Percentiles rank a stretch among this genome's conserved stretches.
These are phyloP conservation scores for Drosophila anomelani DNA, from an alignment of 2,888 invertebrate genomes.

Conservation along the genomic window DNA sequence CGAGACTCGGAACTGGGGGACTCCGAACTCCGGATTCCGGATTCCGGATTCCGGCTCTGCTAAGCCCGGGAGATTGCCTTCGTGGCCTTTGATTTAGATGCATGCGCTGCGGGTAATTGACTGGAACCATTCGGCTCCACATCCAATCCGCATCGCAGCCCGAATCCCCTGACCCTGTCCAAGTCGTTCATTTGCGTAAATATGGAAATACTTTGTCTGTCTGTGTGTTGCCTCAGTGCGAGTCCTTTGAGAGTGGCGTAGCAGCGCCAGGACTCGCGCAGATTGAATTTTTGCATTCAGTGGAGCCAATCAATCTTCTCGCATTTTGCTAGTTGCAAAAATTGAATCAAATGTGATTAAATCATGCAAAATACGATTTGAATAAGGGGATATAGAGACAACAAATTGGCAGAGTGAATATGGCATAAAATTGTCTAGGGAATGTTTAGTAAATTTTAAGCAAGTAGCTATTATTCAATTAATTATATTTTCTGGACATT, in stretches of 20 bases:
- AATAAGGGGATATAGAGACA: not conserved
- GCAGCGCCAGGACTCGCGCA: slow-evolving; percentile 12
- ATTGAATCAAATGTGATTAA: slow-evolving; percentile 40
- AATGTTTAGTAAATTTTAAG: not conserved
- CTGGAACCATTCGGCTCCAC: slow-evolving; percentile 47
- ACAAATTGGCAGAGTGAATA: not conserved
- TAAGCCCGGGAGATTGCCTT: slow-evolving; percentile 49
- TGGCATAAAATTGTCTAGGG: not conserved
- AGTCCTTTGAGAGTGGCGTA: slow-evolving; percentile 27
- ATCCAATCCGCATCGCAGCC: not conserved
- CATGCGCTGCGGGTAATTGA: slow-evolving; percentile 60
- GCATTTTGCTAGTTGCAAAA: slow-evolving; percentile 21
- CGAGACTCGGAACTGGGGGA: slow-evolving; percentile 1
- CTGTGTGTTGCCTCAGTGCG: not conserved
- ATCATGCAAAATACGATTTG: slow-evolving; percentile 15
- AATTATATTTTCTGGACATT: not conserved
- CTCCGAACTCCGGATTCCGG: not conserved
- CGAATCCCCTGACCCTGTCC: slow-evolving; percentile 32
- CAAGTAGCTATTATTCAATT: not conserved
- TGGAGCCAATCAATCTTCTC: slow-evolving; percentile 33
- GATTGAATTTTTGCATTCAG: slow-evolving; percentile 36
- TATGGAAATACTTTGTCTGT: slow-evolving; percentile 37
- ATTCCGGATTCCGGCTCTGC: slow-evolving; percentile 13
- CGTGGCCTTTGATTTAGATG: slow-evolving; percentile 49
- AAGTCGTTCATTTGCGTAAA: slow-evolving; percentile 44